Conservation (phyloP, 1,140 invertebrate genomes). For the Whitmania pigra region DNA sequence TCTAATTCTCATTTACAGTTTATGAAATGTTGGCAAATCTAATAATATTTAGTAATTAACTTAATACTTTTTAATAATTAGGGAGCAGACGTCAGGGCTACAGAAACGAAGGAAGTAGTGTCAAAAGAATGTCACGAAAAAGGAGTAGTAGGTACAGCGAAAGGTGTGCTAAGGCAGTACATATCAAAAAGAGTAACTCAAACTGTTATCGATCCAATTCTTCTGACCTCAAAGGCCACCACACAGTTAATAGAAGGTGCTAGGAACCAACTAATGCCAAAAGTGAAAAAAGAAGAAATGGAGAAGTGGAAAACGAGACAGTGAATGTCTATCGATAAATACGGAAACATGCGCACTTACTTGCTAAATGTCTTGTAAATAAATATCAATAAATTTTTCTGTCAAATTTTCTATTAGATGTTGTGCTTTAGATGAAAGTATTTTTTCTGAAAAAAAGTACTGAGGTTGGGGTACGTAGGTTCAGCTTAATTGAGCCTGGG, state of each 20-base stretch:
- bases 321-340: too few relatives aligned
- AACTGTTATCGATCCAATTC: constrained; percentile 71
- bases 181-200: constrained; percentile 79
- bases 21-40: too few relatives aligned
- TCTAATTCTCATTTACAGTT: too few relatives aligned
- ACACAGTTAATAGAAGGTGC: constrained; percentile 78
- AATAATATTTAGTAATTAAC: not conserved
- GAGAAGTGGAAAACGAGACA: constrained; percentile 56
- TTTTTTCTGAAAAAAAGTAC: too few relatives aligned
- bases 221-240: constrained; percentile 75
- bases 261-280: constrained; percentile 75
- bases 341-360: too few relatives aligned
- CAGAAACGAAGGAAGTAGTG: constrained; percentile 63
- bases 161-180: too few relatives aligned
- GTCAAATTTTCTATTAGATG: too few relatives aligned
- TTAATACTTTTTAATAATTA: constrained; percentile 35
- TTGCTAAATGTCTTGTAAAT: too few relatives aligned
- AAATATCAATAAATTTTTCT: too few relatives aligned
- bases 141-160: constrained; percentile 64
- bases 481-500: too few relatives aligned
- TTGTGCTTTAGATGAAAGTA: too few relatives aligned
- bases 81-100: constrained; percentile 77
- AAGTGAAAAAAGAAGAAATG: constrained; percentile 65
- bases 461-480: too few relatives aligned
- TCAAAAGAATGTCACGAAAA: constrained; percentile 75